A percentile compares a stretch with the other conserved stretches of the same genome.
phyloP scores from a whole-genome alignment of 2,113 vertebrate species.

The Papio anubis region DNA sequence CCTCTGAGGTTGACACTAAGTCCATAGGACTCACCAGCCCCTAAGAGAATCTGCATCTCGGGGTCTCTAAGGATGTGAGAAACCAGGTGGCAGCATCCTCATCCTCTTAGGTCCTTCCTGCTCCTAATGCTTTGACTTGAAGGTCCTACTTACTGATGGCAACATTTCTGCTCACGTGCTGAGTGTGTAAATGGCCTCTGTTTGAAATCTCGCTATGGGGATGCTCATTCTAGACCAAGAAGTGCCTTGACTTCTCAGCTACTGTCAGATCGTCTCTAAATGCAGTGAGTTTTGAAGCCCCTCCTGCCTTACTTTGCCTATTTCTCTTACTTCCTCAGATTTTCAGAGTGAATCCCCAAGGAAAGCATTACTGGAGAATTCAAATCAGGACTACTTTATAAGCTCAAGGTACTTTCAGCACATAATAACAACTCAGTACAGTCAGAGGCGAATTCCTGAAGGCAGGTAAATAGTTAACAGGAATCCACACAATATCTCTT shows the following conservation, averaged over 20 bases:
- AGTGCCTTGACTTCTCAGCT: neutral
- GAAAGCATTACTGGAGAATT: slow-evolving; percentile 35
- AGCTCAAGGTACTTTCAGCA: neutral
- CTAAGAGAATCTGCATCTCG: neutral
- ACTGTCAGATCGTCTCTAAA: neutral
- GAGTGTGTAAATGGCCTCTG: neutral
- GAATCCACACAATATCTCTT: neutral
- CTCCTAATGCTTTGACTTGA: slow-evolving; percentile 10
- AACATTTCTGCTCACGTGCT: neutral
- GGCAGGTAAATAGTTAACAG: slow-evolving; percentile 14
- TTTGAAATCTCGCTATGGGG: neutral
- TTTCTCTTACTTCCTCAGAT: neutral
- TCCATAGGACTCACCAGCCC: neutral
- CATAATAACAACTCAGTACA: neutral
- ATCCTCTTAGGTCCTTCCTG: neutral
- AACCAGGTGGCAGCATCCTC: neutral
- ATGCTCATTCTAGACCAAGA: neutral
- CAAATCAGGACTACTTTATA: neutral
- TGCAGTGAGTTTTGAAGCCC: neutral
- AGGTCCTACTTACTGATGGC: neutral
- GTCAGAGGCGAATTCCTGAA: neutral
- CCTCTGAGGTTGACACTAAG: neutral
- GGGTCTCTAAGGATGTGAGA: neutral
- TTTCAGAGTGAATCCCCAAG: neutral
- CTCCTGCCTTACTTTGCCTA: neutral